Base-by-base conservation (phyloP, 2,113 vertebrate genomes). In the Pionites leucogaster region DNA sequence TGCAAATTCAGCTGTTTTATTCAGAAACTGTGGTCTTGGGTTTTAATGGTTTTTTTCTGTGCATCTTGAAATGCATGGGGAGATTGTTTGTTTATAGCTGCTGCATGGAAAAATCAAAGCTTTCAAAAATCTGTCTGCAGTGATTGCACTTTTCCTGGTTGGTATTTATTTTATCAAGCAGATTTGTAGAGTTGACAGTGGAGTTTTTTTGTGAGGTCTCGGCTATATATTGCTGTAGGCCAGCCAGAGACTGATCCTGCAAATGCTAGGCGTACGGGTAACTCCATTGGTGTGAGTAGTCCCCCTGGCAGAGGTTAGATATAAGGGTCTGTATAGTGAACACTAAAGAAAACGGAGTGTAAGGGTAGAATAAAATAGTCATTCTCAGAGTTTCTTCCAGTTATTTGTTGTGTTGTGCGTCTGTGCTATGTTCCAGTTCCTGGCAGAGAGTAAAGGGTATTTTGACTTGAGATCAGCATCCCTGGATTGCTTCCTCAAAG, bases 81-180 rank as follows among this genome's bases (percentile, higher is more conserved):
- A 88, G 33, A 67, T 93, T 94, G 53, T 94, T 84, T 91, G 49
- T 68, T 92, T 94, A 33, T 82, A 74, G 39, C 39, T 85, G 33
- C 80, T 68, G 37, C 53, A 53, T 3, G 11, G 47, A 78, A 86
- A 91, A 91, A 91, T 75, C 64, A 81, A 82, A 83, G 83, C 76
- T 57, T 47, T 93, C 47, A 67, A 84, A 90, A 90, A 64, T 64
- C 63, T 70, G 23, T 78, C n/a, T 81, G 80, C 42, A 88, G 64
- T 81, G 69, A 88, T 70, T 83, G 37, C 47, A 62, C 17, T 93
- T 75, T 74, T 86, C 35, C 31, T 78, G 41, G 18, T 75, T 65
- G 17, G 27, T 90, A 35, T 86, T 88, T 95, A 65, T 94, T 95
- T 80, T 90, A 85, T 92, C 70, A 77, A 70, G 81, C 74, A 90